Evolutionary conservation across 2,888 invertebrate species (phyloP).

Genomic region (Hyalella azteca): DNA sequence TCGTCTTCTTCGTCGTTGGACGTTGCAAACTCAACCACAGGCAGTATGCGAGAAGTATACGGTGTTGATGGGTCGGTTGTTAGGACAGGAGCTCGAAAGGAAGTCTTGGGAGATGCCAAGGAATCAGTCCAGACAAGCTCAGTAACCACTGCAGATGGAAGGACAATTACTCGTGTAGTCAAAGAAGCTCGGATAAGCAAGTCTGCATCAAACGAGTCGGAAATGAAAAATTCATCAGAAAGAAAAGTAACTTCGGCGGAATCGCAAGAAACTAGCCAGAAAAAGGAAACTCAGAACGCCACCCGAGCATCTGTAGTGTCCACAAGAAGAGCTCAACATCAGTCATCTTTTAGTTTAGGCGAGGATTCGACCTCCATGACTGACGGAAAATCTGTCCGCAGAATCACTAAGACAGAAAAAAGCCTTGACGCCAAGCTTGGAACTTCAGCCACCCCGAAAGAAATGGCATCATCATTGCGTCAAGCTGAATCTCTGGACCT

Average conservation of each 20-base stretch:
- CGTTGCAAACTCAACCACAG: too few species aligned
- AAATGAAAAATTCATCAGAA: slow-evolving; percentile 44
- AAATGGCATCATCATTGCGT: slow-evolving; percentile 56
- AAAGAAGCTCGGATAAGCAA: slow-evolving; percentile 48
- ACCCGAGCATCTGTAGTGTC: slow-evolving; percentile 38
- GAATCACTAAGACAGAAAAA: not conserved
- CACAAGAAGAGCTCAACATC: slow-evolving; percentile 42
- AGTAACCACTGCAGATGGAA: slow-evolving; percentile 52
- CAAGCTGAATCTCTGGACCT: slow-evolving; percentile 56
- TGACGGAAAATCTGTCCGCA: slow-evolving; percentile 31
- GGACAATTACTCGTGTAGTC: slow-evolving; percentile 48
- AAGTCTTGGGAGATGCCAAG: not conserved
- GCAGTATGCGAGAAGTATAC: not conserved
- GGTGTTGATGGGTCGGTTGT: not conserved
- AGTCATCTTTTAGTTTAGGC: slow-evolving; percentile 50
- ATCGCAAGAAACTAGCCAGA: slow-evolving; percentile 40
- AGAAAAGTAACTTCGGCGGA: slow-evolving; percentile 57
- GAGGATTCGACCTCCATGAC: slow-evolving; percentile 38
- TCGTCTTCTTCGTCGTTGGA: not conserved
- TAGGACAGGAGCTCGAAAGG: not conserved
- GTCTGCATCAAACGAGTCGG: slow-evolving; percentile 52
- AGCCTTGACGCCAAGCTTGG: slow-evolving; percentile 48
- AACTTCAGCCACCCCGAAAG: slow-evolving; percentile 49
- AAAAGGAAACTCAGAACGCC: slow-evolving; percentile 33
- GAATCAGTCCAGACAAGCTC: slow-evolving; percentile 44